Evolutionary conservation across 2,113 vertebrate species (phyloP).

Genomic region (Phrynosoma platyrhinos): DNA sequence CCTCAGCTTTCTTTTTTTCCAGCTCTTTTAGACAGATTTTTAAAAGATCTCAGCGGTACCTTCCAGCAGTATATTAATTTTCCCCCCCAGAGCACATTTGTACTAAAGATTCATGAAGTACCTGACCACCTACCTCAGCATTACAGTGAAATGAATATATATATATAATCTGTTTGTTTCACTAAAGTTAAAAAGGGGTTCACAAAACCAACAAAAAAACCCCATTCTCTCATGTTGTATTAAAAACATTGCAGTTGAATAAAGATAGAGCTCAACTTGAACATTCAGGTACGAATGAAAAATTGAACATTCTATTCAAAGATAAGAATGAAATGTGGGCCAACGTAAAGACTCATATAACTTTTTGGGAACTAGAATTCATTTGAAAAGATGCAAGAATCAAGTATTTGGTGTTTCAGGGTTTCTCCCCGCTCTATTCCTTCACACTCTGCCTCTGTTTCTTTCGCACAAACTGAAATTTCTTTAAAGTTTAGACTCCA

Average conservation of each 20-base stretch:
- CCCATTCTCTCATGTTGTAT: not conserved
- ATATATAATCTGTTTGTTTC: not conserved
- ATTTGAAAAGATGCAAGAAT: not conserved
- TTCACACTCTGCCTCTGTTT: conserved; percentile 25
- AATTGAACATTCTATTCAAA: not conserved
- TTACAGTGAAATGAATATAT: not conserved
- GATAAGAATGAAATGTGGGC: not conserved
- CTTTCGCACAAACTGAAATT: conserved; percentile 1
- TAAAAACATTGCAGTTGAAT: not conserved
- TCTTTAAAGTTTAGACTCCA: conserved; percentile 49
- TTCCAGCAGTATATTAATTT: conserved; percentile 54
- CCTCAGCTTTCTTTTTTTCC: conserved; percentile 52
- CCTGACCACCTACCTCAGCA: not conserved
- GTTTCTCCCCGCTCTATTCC: not conserved
- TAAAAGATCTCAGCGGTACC: conserved; percentile 48
- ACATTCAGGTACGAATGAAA: not conserved
- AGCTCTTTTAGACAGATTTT: conserved; percentile 53
- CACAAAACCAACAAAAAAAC: not conserved
- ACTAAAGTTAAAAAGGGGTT: conserved; percentile 17
- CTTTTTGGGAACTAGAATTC: not conserved
- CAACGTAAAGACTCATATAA: not conserved
- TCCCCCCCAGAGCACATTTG: conserved; percentile 26
- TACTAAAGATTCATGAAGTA: not conserved
- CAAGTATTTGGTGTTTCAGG: not conserved
- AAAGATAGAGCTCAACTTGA: not conserved